These are phyloP conservation scores for Xestoiulus laeticollis DNA, from an alignment of 2,888 invertebrate species.

Conservation along the genomic window DNA sequence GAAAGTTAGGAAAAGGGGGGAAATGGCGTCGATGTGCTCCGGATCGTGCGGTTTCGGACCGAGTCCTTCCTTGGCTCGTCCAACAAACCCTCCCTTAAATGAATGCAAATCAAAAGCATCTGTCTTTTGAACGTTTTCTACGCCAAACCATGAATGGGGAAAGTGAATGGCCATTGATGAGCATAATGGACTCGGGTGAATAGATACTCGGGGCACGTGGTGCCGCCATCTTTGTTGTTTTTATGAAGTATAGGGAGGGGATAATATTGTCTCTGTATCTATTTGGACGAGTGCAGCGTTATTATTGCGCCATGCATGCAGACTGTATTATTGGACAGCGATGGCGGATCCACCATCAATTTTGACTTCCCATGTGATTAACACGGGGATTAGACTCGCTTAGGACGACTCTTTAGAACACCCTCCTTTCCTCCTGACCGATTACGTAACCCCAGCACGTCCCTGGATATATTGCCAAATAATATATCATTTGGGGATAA, in stretches of 20 bases:
- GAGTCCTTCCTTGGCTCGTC: background rate
- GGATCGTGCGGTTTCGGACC: background rate
- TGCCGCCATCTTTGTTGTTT: slow-evolving; percentile 35
- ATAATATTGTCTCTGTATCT: slow-evolving; percentile 18
- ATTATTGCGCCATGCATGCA: background rate
- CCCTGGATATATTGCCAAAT: slow-evolving; percentile 11
- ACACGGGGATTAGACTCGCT: slow-evolving; percentile 27
- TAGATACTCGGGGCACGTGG: slow-evolving; percentile 40
- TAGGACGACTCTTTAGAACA: background rate
- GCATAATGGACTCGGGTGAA: slow-evolving; percentile 4
- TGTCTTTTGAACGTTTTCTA: slow-evolving; percentile 45
- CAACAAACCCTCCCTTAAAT: slow-evolving; percentile 2
- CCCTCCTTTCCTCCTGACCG: background rate
- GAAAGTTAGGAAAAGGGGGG: slow-evolving; percentile 25
- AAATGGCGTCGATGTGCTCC: slow-evolving; percentile 8
- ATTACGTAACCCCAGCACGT: background rate
- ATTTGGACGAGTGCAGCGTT: background rate
- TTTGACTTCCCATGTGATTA: slow-evolving; percentile 40
- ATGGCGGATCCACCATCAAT: background rate
- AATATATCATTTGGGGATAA: slow-evolving; percentile 21
- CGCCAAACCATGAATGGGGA: slow-evolving; percentile 30
- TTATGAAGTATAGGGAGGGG: background rate
- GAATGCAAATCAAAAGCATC: slow-evolving; percentile 48
- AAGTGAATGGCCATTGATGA: slow-evolving; percentile 38
- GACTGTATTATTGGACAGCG: background rate